Evolutionary conservation across 1,140 invertebrate genomes (phyloP), one percentile per base, ranked within the genome.

Genomic region (Achatina immaculata): DNA sequence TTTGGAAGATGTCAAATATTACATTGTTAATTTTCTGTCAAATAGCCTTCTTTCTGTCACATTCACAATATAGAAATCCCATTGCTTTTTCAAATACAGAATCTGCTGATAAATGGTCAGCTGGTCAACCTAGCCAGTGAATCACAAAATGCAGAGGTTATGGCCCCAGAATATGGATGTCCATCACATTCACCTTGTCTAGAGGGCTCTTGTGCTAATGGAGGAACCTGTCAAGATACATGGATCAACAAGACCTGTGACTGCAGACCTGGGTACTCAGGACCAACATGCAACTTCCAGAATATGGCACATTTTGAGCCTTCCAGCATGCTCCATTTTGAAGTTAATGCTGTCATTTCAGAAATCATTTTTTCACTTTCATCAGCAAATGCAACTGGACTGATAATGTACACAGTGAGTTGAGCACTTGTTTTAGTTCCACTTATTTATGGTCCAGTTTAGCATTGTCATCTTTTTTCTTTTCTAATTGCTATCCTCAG

Each of bases 381-480:
- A 4, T 45, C 72, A 24, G 81, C 81, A 0, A 34, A 82, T n/a
- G 34, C 68, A 42, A 78, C 75, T 72, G 88, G 88, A 1, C 43
- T 88, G 34, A 81, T 89, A 28, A 48, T 87, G 19, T 88, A 89
- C 66, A 88, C 88, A 16, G 87, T 88, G 75, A 85, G 87, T 82
- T 58, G 3, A 58, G 34, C 21, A 36, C 36, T n/a, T 31, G 28
- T 9, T 71, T 83, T n/a, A n/a, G n/a, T n/a, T n/a, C n/a, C n/a
- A n/a, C n/a, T n/a, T n/a, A n/a, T n/a, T n/a, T n/a, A n/a, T n/a
- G n/a, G n/a, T n/a, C n/a, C n/a, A n/a, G n/a, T n/a, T n/a, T n/a
- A n/a, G n/a, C n/a, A n/a, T n/a, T n/a, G n/a, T n/a, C n/a, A n/a
- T n/a, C n/a, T n/a, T n/a, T n/a, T n/a, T n/a, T n/a, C n/a, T n/a